Percentiles rank a stretch among this genome's conserved stretches.
Conservation (phyloP, 2,797 vertebrate species). For the Sebastes minor region DNA sequence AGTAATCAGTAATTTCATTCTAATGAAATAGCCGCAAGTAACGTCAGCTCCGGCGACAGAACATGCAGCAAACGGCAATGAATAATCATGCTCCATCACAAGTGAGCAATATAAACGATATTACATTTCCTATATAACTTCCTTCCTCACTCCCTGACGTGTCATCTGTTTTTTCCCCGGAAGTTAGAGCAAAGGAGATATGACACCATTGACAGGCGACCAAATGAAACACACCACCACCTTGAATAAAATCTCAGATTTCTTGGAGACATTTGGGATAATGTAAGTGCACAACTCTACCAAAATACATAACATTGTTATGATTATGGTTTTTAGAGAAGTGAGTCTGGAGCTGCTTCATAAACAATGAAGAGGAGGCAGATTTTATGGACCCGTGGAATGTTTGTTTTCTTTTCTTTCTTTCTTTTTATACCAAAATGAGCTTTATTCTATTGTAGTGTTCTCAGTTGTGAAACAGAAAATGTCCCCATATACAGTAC, state of each 20-base stretch:
- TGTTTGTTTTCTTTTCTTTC: no score
- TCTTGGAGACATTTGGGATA: neutral
- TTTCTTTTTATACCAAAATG: no score
- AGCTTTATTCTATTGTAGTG: no score
- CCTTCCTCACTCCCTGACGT: neutral
- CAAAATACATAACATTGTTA: no score
- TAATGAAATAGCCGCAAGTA: neutral
- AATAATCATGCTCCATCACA: neutral
- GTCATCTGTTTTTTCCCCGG: neutral
- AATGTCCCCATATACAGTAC: no score
- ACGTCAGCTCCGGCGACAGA: neutral
- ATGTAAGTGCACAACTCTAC: neutral
- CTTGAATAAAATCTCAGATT: neutral
- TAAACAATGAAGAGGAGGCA: no score
- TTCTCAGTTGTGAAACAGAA: no score
- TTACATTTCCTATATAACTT: neutral
- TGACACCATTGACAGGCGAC: neutral
- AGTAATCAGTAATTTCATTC: neutral
- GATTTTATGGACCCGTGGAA: fast-evolving
- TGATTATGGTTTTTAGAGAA: no score
- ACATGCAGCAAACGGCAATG: neutral
- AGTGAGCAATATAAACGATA: neutral
- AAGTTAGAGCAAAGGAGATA: neutral
- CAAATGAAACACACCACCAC: neutral
- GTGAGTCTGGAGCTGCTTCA: no score